Percentiles rank a stretch among this genome's conserved stretches.
These are phyloP conservation scores for Echinarachnius parma DNA, from an alignment of 53 echinoderm and acorn worm genomes.

Conservation along the genomic window DNA sequence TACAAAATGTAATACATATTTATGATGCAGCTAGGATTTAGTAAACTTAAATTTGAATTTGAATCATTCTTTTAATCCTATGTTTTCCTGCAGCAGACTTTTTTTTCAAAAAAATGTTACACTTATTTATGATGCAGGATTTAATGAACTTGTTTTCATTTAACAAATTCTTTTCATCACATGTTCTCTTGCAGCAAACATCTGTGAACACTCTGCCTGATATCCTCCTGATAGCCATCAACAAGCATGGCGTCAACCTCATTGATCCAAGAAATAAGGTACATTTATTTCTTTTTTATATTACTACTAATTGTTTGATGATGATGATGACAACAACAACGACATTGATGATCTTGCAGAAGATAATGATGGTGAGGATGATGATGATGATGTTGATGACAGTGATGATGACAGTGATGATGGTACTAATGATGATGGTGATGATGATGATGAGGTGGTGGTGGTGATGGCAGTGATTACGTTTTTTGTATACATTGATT, in stretches of 20 bases:
- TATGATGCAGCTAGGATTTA: too few relatives aligned
- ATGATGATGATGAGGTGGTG: neutral
- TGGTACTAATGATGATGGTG: slow-evolving; percentile 5
- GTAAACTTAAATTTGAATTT: too few relatives aligned
- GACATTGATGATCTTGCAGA: slow-evolving; percentile 1
- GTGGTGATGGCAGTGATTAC: neutral
- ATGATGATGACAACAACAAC: neutral
- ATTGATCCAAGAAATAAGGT: slow-evolving; percentile 86
- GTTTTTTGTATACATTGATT: too few relatives aligned
- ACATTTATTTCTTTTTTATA: too few relatives aligned
- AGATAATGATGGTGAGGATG: neutral
- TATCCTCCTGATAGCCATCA: slow-evolving; percentile 92
- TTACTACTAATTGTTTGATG: too few relatives aligned
- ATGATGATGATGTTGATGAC: neutral
- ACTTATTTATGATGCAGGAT: too few relatives aligned
- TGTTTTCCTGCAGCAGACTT: too few relatives aligned
- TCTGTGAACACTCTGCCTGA: slow-evolving; percentile 87
- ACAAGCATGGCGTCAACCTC: slow-evolving; percentile 88
- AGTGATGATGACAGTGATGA: neutral
- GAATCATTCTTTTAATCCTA: too few relatives aligned
- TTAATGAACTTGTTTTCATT: too few relatives aligned
- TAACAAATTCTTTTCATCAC: too few relatives aligned
- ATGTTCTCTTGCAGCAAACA: slow-evolving; percentile 73
- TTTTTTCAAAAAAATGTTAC: too few relatives aligned
- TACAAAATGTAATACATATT: too few relatives aligned